Conservation (phyloP, 2,113 vertebrate species). For the Phoxinus phoxinus region DNA sequence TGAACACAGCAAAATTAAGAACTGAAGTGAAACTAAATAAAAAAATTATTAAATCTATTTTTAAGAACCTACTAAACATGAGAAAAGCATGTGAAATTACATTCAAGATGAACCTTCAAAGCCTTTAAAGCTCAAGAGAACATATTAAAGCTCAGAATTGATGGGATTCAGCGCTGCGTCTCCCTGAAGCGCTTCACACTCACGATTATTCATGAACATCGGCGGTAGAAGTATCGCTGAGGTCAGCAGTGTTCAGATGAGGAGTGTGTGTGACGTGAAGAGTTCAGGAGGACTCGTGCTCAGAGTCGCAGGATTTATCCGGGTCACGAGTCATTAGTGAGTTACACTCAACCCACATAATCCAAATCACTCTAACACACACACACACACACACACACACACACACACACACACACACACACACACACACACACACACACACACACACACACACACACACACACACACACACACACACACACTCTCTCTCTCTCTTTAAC, state of each 20-base stretch:
- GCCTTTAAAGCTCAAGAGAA: neutral
- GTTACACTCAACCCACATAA: neutral
- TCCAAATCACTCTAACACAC: neutral
- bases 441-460: no score
- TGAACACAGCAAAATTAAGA: no score
- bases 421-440: no score
- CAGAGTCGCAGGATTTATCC: no score
- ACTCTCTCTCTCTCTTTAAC: no score
- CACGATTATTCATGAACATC: neutral
- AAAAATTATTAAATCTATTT: no score
- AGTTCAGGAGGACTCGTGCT: neutral
- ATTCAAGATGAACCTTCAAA: constrained; percentile 6
- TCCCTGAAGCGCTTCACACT: neutral
- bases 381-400: no score
- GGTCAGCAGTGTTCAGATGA: constrained; percentile 1
- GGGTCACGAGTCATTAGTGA: neutral
- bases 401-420: no score
- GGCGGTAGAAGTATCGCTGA: neutral
- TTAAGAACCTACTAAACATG: no score
- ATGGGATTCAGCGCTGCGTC: neutral
- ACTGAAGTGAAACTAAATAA: no score
- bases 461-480: no score
- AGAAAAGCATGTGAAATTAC: no score
- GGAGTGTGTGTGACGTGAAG: neutral
- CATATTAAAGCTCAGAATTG: neutral